Evolutionary conservation across 2,888 invertebrate species (phyloP), one percentile per base, ranked within the genome.

Genomic region (Diplazon laetatorius): DNA sequence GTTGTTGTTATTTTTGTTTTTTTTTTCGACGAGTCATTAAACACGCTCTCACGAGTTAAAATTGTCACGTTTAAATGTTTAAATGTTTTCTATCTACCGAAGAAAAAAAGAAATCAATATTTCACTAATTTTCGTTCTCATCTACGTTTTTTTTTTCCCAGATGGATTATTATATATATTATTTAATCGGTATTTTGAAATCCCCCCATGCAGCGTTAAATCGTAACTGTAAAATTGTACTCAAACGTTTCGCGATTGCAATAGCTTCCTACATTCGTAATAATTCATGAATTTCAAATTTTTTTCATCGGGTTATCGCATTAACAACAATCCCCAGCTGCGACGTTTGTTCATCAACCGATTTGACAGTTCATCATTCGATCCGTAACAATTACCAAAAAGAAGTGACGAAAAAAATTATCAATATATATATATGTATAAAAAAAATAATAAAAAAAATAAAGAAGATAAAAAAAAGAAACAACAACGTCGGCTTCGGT

Each of bases 401-500:
- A 44, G 52, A 72, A n/a, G n/a, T n/a, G n/a, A n/a, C n/a, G n/a
- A n/a, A n/a, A n/a, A n/a, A n/a, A n/a, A n/a, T n/a, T n/a, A n/a
- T n/a, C n/a, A n/a, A n/a, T n/a, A n/a, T n/a, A n/a, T n/a, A n/a
- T n/a, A n/a, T n/a, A n/a, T n/a, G n/a, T n/a, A n/a, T n/a, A n/a
- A n/a, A n/a, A n/a, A n/a, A n/a, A n/a, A n/a, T n/a, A n/a, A n/a
- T n/a, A n/a, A n/a, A n/a, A n/a, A n/a, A n/a, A n/a, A n/a, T n/a
- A n/a, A n/a, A n/a, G n/a, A n/a, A n/a, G n/a, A n/a, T n/a, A 42
- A 80, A 59, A 80, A 82, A 81, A 79, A 80, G 30, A 44, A 80
- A 60, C 77, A 82, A 81, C 78, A 80, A 79, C 76, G 79, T 84
- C 73, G 80, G 75, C 82, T 85, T 86, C 82, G 84, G 82, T 84